A percentile compares a stretch with the other conserved stretches of the same genome.
phyloP scores from a whole-genome alignment of 2,797 vertebrate species.

The Falco novaeseelandiae region DNA sequence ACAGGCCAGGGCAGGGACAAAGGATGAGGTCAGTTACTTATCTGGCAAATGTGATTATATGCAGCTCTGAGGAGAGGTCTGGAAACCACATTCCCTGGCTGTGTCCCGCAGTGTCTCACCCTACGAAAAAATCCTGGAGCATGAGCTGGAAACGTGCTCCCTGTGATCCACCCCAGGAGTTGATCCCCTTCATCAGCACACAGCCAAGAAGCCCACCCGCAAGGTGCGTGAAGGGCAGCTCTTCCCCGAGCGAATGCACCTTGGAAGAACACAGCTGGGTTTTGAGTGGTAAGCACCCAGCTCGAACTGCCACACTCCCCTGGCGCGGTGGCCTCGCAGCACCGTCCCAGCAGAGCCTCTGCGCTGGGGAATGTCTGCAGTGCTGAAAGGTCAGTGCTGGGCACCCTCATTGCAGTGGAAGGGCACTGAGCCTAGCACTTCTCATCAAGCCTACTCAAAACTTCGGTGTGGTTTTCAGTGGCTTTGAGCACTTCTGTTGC shows the following conservation, averaged over 20 bases:
- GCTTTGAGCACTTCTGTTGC: slow-evolving; percentile 29
- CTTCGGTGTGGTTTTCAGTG: slow-evolving; percentile 35
- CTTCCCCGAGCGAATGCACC: not conserved
- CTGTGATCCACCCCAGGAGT: not conserved
- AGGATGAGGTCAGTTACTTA: not conserved
- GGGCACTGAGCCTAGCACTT: slow-evolving; percentile 28
- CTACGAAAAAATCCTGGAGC: not conserved
- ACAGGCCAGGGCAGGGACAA: not conserved
- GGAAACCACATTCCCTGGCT: not conserved
- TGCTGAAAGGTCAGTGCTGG: slow-evolving; percentile 1
- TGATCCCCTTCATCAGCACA: not conserved
- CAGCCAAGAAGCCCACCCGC: not conserved
- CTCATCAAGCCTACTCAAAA: slow-evolving; percentile 13
- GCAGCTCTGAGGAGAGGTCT: not conserved
- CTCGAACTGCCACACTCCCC: not conserved
- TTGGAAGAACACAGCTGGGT: not conserved
- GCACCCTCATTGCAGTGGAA: not conserved
- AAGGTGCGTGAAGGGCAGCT: fast-evolving
- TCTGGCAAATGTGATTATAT: not conserved
- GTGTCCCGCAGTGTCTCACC: not conserved
- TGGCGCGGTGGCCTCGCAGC: not conserved
- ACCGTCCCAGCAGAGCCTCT: not conserved
- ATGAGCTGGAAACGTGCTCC: not conserved
- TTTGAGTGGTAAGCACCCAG: not conserved
- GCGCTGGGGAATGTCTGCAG: not conserved